Conservation (phyloP, 2,888 invertebrate species). For the Dryobotodes eremita region DNA sequence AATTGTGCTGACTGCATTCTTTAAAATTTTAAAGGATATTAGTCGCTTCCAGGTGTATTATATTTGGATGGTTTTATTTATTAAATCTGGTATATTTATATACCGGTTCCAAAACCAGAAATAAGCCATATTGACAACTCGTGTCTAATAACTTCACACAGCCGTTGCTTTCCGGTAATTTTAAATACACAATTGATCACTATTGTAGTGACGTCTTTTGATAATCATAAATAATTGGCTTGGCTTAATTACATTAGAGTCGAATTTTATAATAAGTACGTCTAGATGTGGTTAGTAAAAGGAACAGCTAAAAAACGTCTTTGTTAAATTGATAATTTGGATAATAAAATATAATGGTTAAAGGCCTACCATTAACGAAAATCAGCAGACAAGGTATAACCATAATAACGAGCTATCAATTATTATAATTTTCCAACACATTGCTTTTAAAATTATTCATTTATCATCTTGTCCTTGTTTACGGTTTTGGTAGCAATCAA, state of each 20-base stretch:
- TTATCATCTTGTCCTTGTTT: constrained; percentile 65
- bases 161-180: background rate
- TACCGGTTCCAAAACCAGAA: constrained; percentile 21
- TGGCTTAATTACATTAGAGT: background rate
- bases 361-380: constrained; percentile 13
- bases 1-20: background rate
- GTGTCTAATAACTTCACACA: background rate
- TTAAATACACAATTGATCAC: background rate
- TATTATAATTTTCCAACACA: constrained; percentile 50
- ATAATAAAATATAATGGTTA: background rate
- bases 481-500: constrained; percentile 65
- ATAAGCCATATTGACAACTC: background rate
- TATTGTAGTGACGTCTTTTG: background rate
- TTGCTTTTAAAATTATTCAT: constrained; percentile 29
- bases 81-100: background rate
- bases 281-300: background rate
- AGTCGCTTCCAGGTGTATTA: background rate
- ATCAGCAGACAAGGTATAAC: constrained; percentile 15
- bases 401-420: constrained; percentile 34
- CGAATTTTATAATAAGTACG: background rate
- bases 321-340: background rate
- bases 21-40: background rate
- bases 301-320: background rate
- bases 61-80: background rate
- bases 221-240: background rate